Evolutionary conservation across 2,888 invertebrate species (phyloP).

Genomic region (Dione juno): DNA sequence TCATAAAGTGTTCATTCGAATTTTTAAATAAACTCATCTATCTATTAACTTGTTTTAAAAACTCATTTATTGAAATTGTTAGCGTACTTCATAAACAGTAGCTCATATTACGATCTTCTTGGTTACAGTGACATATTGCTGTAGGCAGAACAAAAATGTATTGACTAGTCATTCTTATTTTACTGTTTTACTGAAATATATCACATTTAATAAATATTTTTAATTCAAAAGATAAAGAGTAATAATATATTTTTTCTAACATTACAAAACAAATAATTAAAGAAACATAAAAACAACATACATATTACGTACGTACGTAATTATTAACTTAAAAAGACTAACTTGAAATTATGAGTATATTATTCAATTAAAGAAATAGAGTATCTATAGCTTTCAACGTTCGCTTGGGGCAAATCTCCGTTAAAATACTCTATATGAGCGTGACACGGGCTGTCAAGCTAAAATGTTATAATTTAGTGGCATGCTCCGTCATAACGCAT

Average conservation of each 20-base stretch:
- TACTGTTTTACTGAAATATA: background rate
- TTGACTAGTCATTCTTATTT: constrained; percentile 34
- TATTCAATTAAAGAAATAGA: constrained; percentile 30
- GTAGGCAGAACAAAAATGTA: constrained; percentile 48
- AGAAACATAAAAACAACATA: background rate
- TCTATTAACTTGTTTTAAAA: constrained; percentile 37
- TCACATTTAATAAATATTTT: background rate
- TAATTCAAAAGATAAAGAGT: too few species aligned
- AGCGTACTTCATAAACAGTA: constrained; percentile 69
- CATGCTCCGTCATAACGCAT: constrained; percentile 68
- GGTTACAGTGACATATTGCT: constrained; percentile 58
- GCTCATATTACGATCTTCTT: constrained; percentile 58
- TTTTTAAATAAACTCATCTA: background rate
- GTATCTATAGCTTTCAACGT: constrained; percentile 50
- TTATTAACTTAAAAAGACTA: background rate
- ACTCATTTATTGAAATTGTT: constrained; percentile 69
- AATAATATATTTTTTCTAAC: too few species aligned
- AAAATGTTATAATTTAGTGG: constrained; percentile 81
- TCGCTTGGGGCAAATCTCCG: constrained; percentile 59
- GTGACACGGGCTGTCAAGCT: constrained; percentile 75
- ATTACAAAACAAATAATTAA: background rate
- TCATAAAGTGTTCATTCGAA: background rate
- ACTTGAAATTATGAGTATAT: background rate
- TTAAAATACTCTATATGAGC: constrained; percentile 61
- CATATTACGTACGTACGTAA: background rate